Evolutionary conservation across 2,113 vertebrate species (phyloP).

Genomic region (Platycercus adscitus): DNA sequence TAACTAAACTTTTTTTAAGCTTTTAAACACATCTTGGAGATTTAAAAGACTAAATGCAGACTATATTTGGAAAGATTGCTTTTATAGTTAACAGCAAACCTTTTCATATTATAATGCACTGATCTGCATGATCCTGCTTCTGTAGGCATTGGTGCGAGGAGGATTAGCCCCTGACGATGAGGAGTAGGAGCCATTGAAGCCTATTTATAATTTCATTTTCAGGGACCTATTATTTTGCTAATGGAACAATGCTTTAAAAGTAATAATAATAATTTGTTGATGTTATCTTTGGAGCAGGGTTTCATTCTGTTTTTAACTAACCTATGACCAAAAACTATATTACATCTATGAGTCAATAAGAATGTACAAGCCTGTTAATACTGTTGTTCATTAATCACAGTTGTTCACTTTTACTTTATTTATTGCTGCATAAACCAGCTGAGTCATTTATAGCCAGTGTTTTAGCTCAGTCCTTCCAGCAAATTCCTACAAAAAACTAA

Average conservation of each 20-base stretch:
- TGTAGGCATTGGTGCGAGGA: not conserved
- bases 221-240: conserved; percentile 67
- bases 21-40: conserved; percentile 25
- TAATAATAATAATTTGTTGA: conserved; percentile 13
- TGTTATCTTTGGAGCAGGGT: conserved; percentile 46
- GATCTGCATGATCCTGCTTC: conserved; percentile 38
- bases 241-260: conserved; percentile 57
- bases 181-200: conserved; percentile 29
- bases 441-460: conserved; percentile 19
- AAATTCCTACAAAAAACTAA: conserved; percentile 1
- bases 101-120: conserved; percentile 62
- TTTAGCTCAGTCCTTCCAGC: conserved; percentile 30
- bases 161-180: conserved; percentile 41
- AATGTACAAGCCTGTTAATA: conserved; percentile 42
- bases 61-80: conserved; percentile 38
- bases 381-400: not conserved
- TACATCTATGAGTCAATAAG: conserved; percentile 28
- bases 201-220: conserved; percentile 50
- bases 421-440: conserved; percentile 56
- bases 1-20: not conserved
- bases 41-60: conserved; percentile 25
- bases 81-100: conserved; percentile 41
- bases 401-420: conserved; percentile 57
- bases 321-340: conserved; percentile 55
- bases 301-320: conserved; percentile 57